Base-by-base conservation (phyloP, 2,888 invertebrate genomes). In the Adelognathus sp. region DNA sequence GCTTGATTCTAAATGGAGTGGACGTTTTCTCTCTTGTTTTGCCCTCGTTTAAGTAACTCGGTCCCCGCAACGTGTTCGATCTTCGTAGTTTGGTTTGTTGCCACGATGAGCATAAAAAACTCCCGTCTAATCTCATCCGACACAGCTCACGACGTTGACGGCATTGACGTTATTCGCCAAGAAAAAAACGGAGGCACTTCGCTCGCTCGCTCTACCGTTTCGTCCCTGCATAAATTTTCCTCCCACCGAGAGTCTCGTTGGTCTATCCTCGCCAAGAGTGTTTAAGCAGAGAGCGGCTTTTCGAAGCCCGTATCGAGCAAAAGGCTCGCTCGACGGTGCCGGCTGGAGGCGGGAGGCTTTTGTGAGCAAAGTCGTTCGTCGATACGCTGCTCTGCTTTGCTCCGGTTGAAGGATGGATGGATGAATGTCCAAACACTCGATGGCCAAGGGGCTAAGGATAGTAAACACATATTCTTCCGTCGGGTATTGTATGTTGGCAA, bases 221-320 rank as follows among this genome's bases (percentile, higher is more conserved):
- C 46, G 7, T 36, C 14, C 1, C 27, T 61, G 39, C 39, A n/a
- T 64, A 31, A 50, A 33, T 64, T 31, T 33, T 50, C 18, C 33
- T 18, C 50, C 21, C 46, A 36, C 36, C 36, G 36, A 44, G 24
- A 7, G 5, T 29, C 64, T 76, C 72, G 72, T n/a, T n/a, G 67
- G 36, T 71, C 54, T 67, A 77, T 67, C 67, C n/a, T 54, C 18
- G 21, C 36, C n/a, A 24, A 44, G 56, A 67, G 76, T 77, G 76
- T 77, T 77, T 77, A 67, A 72, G 54, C 76, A 72, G 67, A 72
- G 76, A 72, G 76, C 58, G 29, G 76, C 46, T 76, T 76, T 76
- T 60, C 36, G 63, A 67, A 72, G 46, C 54, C 50, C 67, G 67
- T 77, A 72, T 77, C 76, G 76, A 44, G 66, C 6, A 66, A 58